phyloP scores from a whole-genome alignment of 1,140 invertebrate species.

The Heliconius melpomene region DNA sequence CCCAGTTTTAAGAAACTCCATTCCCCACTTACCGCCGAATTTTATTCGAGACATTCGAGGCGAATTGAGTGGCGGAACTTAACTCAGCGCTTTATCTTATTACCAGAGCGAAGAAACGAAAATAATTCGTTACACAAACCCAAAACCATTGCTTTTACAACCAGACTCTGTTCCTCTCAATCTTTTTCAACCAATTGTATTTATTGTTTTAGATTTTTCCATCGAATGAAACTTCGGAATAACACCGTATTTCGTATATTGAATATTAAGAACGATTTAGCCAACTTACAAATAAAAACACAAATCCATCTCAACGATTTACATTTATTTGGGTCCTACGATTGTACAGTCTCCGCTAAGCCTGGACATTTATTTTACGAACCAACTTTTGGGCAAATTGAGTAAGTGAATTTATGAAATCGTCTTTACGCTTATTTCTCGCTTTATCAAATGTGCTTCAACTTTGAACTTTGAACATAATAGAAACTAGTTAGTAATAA shows the following conservation, averaged over 20 bases:
- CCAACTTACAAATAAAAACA: slow-evolving; percentile 47
- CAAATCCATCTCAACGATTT: slow-evolving; percentile 57
- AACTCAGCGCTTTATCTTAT: background rate
- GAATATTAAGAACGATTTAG: slow-evolving; percentile 50
- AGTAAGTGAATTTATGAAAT: slow-evolving; percentile 50
- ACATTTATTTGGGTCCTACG: slow-evolving; percentile 59
- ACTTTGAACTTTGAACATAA: no score
- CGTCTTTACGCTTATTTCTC: background rate
- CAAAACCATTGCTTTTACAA: no score
- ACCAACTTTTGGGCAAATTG: slow-evolving; percentile 59
- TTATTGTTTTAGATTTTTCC: slow-evolving; percentile 58
- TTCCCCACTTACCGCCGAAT: background rate
- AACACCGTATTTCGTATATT: slow-evolving; percentile 59
- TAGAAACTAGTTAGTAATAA: no score
- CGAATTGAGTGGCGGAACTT: background rate
- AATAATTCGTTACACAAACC: no score
- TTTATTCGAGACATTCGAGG: background rate
- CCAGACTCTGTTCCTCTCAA: no score
- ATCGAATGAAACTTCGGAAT: slow-evolving; percentile 68
- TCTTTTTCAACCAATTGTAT: background rate
- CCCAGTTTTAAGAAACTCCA: background rate
- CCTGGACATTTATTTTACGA: slow-evolving; percentile 53
- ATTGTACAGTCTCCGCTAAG: slow-evolving; percentile 45
- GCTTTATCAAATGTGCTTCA: background rate
- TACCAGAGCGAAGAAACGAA: no score